phyloP scores from a whole-genome alignment of 1,140 invertebrate species.

The Medauroidea extradentata region DNA sequence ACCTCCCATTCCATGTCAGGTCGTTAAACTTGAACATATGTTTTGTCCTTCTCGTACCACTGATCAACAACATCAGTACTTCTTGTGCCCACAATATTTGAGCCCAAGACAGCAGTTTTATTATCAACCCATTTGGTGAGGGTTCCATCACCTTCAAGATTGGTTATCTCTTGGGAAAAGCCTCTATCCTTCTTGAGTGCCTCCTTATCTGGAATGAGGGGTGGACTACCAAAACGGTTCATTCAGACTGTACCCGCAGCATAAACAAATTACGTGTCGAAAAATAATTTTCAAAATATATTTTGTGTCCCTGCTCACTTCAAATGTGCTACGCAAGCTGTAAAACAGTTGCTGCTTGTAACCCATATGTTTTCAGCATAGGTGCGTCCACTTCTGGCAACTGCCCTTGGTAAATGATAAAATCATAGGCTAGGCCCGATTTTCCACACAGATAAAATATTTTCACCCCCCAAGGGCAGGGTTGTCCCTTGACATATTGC shows the following conservation, averaged over 20 bases:
- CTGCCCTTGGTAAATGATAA: slow-evolving; percentile 26
- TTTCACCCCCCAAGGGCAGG: slow-evolving; percentile 19
- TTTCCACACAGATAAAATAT: slow-evolving; percentile 27
- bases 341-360: slow-evolving; percentile 1
- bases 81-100: slow-evolving; percentile 13
- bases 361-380: background rate
- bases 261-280: slow-evolving; percentile 3
- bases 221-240: slow-evolving; percentile 15
- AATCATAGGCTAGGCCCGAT: slow-evolving; percentile 27
- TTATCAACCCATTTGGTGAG: slow-evolving; percentile 20
- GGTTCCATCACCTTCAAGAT: slow-evolving; percentile 9
- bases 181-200: slow-evolving; percentile 13
- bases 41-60: slow-evolving; percentile 13
- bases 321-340: slow-evolving; percentile 3
- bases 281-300: slow-evolving; percentile 26
- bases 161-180: slow-evolving; percentile 6
- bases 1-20: slow-evolving; percentile 32
- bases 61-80: slow-evolving; percentile 12
- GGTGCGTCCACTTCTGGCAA: slow-evolving; percentile 1
- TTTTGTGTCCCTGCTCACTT: background rate
- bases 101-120: slow-evolving; percentile 10
- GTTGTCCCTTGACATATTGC: slow-evolving; percentile 5
- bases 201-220: slow-evolving; percentile 17
- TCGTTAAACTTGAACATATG: slow-evolving; percentile 4
- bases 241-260: slow-evolving; percentile 15